Evolutionary conservation across 2,888 invertebrate species (phyloP), one percentile per base, ranked within the genome.

Genomic region (Xestia c-nigrum): DNA sequence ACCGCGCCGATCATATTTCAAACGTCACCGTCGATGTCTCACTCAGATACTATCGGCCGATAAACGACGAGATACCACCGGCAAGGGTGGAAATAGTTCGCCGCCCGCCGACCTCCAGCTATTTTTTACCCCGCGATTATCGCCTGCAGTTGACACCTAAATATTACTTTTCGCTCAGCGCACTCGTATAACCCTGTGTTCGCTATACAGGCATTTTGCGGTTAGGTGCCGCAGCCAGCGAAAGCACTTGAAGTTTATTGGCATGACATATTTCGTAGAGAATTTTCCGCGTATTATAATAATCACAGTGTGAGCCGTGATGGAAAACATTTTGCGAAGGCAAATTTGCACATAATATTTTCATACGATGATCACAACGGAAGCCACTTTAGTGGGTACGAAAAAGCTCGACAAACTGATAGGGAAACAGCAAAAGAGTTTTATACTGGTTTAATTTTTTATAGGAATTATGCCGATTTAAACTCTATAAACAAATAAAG

Each of bases 21-120:
- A 96, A 96, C 95, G 96, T 96, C 96, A 96, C 94, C 94, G 92
- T 94, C 96, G 96, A 96, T 96, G 96, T 96, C 96, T 96, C 96
- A 96, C 96, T 96, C 96, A 95, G 96, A 96, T 96, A 95, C 95
- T 94, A 96, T 95, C 96, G 94, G 91, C 93, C 95, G 96, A 96
- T 96, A 96, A 96, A 95, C 95, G 95, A 91, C 93, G 90, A 93
- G 95, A 94, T 95, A 94, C 92, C 90, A 86, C 88, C 87, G 87
- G 94, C 94, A 94, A 95, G 95, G 96, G 96, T 95, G 95, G 93
- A 93, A 94, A 94, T 95, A 96, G 96, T 96, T 94, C 93, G 84
- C 88, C 91, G 88, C 88, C 86, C 88, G 85, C 87, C 83, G 89
- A 91, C 85, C 90, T 90, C 90, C 87, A 94, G 92, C 95, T 91